phyloP scores from a whole-genome alignment of 2,888 invertebrate genomes.

The Brenthis daphne region DNA sequence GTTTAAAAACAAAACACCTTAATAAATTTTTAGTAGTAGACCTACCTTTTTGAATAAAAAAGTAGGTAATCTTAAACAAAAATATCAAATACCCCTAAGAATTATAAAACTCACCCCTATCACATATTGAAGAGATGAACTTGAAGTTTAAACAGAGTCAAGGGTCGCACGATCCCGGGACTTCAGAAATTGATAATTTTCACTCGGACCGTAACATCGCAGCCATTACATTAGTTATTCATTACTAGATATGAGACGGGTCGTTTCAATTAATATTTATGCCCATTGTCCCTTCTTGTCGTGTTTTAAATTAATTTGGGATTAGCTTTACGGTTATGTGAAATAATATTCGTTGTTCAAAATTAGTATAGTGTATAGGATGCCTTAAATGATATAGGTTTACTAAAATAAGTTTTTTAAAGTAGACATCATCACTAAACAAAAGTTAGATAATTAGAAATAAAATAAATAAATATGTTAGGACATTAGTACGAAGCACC shows the following conservation, averaged over 20 bases:
- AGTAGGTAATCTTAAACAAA: no score
- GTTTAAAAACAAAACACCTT: no score
- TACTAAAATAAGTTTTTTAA: no score
- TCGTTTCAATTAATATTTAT: slow-evolving; percentile 72
- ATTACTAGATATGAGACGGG: slow-evolving; percentile 72
- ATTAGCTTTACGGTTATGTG: slow-evolving; percentile 43
- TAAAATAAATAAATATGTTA: no score
- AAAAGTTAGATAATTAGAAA: no score
- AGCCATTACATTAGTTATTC: slow-evolving; percentile 75
- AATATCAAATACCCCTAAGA: background rate
- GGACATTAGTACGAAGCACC: no score
- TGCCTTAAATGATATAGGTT: background rate
- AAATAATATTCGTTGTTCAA: slow-evolving; percentile 23
- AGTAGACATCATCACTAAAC: no score
- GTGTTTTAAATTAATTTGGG: slow-evolving; percentile 68
- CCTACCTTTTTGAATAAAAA: no score
- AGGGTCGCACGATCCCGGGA: slow-evolving; percentile 56
- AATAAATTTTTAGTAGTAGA: no score
- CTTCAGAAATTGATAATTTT: slow-evolving; percentile 75
- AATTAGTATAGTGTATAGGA: background rate
- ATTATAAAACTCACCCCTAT: slow-evolving; percentile 19
- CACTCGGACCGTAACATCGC: slow-evolving; percentile 59
- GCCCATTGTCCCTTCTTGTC: slow-evolving; percentile 63
- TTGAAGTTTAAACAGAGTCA: slow-evolving; percentile 60
- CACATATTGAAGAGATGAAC: slow-evolving; percentile 24